phyloP scores from a whole-genome alignment of 2,113 vertebrate genomes.

The Archilochus colubris region DNA sequence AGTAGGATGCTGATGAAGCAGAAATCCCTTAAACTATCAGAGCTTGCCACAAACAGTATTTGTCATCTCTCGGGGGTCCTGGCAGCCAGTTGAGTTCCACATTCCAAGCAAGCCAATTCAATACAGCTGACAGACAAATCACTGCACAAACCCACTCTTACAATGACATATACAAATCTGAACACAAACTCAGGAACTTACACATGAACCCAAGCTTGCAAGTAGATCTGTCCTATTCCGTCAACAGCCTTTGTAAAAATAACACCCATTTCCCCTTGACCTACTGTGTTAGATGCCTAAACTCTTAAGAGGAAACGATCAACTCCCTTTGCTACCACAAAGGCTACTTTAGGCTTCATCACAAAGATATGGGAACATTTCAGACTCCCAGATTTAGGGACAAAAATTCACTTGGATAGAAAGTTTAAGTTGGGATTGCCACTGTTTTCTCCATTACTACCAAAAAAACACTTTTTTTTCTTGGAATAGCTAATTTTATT shows the following conservation, averaged over 20 bases:
- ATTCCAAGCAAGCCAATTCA: background rate
- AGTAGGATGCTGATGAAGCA: background rate
- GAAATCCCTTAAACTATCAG: background rate
- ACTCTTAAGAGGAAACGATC: background rate
- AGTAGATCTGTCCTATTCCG: background rate
- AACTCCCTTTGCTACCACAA: background rate
- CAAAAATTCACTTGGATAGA: background rate
- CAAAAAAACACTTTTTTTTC: fast-evolving
- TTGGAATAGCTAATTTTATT: background rate
- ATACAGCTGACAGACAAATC: background rate
- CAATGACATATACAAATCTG: background rate
- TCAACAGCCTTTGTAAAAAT: background rate
- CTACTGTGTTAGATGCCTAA: background rate
- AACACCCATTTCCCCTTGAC: background rate
- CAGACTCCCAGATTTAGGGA: background rate
- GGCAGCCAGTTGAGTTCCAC: background rate
- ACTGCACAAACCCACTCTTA: background rate
- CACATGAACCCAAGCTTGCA: background rate
- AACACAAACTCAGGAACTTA: background rate
- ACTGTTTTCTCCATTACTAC: background rate
- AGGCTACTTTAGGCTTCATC: background rate
- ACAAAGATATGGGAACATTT: background rate
- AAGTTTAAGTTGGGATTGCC: background rate
- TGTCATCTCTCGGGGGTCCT: background rate
- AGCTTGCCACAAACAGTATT: background rate